Conservation (phyloP, 2,797 vertebrate genomes). For the Cheirogaleus major region DNA sequence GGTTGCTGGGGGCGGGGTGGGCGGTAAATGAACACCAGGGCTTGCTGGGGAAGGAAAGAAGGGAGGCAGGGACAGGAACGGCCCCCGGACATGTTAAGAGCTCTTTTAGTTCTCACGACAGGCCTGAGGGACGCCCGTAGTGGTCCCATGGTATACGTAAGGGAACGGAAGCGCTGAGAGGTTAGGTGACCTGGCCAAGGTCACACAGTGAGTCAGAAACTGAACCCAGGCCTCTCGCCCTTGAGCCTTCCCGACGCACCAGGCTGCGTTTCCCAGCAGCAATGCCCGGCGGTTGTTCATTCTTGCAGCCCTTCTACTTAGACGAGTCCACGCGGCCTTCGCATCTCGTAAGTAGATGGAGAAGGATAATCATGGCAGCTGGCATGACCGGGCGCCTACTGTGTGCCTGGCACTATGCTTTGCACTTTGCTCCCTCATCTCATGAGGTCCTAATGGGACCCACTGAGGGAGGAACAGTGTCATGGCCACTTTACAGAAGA, state of each 20-base stretch:
- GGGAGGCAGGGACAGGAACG: conserved; percentile 6
- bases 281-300: background rate
- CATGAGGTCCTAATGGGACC: background rate
- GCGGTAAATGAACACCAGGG: conserved; percentile 75
- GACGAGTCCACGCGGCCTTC: background rate
- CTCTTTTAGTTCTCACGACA: background rate
- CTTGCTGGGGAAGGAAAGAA: conserved; percentile 44
- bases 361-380: background rate
- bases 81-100: background rate
- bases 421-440: background rate
- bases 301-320: background rate
- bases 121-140: background rate
- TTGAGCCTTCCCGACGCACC: background rate
- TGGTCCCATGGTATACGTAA: background rate
- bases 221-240: background rate
- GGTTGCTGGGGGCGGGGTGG: conserved; percentile 66
- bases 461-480: fast-evolving
- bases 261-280: background rate
- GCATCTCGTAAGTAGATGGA: background rate
- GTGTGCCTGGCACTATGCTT: background rate
- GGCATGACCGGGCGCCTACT: background rate
- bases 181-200: conserved; percentile 51
- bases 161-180: background rate
- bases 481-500: background rate
- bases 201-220: conserved; percentile 18